Percentiles rank a stretch among this genome's conserved stretches.
These are phyloP conservation scores for Scaeva pyrastri DNA, from an alignment of 2,888 invertebrate species.

Conservation along the genomic window DNA sequence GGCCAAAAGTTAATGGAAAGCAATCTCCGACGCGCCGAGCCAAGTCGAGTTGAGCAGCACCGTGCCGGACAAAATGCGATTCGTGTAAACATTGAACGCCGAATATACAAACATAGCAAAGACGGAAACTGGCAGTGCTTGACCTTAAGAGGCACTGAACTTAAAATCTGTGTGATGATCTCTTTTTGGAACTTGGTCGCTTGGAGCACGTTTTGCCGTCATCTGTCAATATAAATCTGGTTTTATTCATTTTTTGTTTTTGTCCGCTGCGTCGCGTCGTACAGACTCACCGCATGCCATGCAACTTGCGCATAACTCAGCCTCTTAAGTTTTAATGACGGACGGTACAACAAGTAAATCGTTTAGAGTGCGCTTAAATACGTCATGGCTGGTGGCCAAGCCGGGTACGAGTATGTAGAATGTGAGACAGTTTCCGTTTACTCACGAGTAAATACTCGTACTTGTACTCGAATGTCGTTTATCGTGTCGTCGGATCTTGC, in stretches of 20 bases:
- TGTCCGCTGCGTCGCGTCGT: too few relatives aligned
- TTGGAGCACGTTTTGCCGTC: conserved; percentile 26
- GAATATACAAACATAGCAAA: conserved; percentile 27
- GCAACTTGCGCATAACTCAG: conserved; percentile 42
- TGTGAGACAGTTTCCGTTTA: conserved; percentile 56
- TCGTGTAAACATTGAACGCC: conserved; percentile 52
- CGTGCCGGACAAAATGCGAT: conserved; percentile 34
- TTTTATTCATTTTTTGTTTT: not conserved
- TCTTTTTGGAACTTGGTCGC: conserved; percentile 36
- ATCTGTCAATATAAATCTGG: too few relatives aligned
- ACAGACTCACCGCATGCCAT: conserved; percentile 16
- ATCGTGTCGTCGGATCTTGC: conserved; percentile 22
- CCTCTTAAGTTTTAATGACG: not conserved
- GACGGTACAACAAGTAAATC: conserved; percentile 36
- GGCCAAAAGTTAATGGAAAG: conserved; percentile 37
- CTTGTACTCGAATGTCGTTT: too few relatives aligned
- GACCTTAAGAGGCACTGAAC: conserved; percentile 62
- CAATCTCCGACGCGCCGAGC: too few relatives aligned
- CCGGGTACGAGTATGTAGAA: conserved; percentile 18
- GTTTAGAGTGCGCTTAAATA: conserved; percentile 1
- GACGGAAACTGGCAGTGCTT: conserved; percentile 50
- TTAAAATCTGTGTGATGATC: conserved; percentile 32
- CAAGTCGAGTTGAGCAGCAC: too few relatives aligned
- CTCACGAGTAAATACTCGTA: not conserved
- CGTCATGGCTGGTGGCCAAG: conserved; percentile 35